Evolutionary conservation across 2,113 vertebrate species (phyloP).

Genomic region (Hypanus sabinus): DNA sequence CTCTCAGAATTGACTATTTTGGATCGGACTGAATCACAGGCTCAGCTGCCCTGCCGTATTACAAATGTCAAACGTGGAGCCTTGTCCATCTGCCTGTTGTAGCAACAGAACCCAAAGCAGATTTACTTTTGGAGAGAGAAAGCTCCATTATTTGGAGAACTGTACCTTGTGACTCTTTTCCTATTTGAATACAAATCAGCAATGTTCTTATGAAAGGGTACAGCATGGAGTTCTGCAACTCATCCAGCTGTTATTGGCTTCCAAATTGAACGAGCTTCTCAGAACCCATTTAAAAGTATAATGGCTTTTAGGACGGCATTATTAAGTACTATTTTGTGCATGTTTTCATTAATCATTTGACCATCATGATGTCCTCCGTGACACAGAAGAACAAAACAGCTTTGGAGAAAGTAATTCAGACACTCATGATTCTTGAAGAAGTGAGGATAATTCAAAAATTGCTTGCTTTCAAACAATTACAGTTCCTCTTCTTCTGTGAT

Average conservation of each 20-base stretch:
- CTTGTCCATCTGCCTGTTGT: neutral
- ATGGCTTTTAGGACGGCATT: neutral
- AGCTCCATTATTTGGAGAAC: neutral
- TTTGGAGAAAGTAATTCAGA: neutral
- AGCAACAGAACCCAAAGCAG: neutral
- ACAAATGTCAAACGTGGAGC: neutral
- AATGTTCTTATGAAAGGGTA: neutral
- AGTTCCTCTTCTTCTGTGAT: neutral
- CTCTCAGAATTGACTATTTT: neutral
- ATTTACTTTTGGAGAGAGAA: neutral
- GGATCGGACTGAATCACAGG: neutral
- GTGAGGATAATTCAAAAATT: conserved; percentile 8
- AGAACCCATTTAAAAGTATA: neutral
- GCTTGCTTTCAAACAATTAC: neutral
- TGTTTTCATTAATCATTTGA: neutral
- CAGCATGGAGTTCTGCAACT: neutral
- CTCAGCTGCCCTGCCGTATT: neutral
- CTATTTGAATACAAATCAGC: neutral
- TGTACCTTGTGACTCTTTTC: neutral
- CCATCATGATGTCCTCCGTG: neutral
- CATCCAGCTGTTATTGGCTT: neutral
- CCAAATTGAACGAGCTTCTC: neutral
- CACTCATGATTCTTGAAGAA: neutral
- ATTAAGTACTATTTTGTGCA: neutral
- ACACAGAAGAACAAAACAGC: neutral